Evolutionary conservation across 2,888 invertebrate species (phyloP).

Genomic region (Ormyrus pomaceus): DNA sequence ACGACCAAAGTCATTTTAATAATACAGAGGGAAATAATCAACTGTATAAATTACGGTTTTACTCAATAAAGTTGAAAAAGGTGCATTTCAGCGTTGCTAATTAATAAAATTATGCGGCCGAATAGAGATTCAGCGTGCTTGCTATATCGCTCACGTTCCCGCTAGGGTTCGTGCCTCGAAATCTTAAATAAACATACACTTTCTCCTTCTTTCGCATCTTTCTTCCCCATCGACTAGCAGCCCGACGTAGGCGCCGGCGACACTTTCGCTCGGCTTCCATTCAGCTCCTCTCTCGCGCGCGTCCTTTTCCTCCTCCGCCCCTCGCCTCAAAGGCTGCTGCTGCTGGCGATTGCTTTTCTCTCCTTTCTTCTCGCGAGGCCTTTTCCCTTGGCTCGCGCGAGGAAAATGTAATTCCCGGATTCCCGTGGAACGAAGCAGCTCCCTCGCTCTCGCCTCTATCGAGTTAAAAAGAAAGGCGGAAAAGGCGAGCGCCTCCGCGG

Average conservation of each 20-base stretch:
- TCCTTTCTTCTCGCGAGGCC: slow-evolving; percentile 24
- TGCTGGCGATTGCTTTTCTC: slow-evolving; percentile 43
- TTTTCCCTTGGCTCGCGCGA: slow-evolving; percentile 15
- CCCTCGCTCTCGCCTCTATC: slow-evolving; percentile 2
- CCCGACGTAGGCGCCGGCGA: slow-evolving; percentile 8
- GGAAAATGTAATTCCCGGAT: slow-evolving; percentile 49
- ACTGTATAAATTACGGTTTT: too few species aligned
- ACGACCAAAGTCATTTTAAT: too few species aligned
- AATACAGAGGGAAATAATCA: too few species aligned
- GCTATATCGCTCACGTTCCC: background rate
- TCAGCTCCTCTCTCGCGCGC: background rate
- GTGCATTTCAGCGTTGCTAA: too few species aligned
- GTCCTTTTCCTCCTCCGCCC: background rate
- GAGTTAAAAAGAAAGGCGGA: slow-evolving; percentile 3
- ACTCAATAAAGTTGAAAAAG: too few species aligned
- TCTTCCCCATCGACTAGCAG: background rate
- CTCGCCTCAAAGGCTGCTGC: slow-evolving; percentile 9
- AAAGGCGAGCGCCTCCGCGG: background rate
- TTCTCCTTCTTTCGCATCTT: background rate
- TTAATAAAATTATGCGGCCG: too few species aligned
- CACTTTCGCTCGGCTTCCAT: slow-evolving; percentile 29
- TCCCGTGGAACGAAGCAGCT: slow-evolving; percentile 23
- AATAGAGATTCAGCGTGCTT: background rate
- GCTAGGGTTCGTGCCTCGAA: background rate
- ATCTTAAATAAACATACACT: slow-evolving; percentile 40